phyloP scores from a whole-genome alignment of 2,888 invertebrate species.

The Tupiocoris notatus region DNA sequence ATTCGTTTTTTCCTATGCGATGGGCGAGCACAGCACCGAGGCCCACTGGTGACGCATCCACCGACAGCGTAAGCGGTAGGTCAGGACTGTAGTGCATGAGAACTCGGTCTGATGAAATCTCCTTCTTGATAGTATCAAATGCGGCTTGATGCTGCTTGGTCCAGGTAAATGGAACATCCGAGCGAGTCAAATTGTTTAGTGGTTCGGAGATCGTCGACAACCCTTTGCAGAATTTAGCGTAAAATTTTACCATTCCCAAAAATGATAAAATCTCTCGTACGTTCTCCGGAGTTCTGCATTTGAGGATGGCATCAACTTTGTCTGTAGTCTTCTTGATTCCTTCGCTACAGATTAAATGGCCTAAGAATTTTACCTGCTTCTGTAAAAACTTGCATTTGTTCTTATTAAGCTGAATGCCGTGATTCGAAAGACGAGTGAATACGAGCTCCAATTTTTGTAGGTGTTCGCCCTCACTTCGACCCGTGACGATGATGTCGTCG shows the following conservation, averaged over 20 bases:
- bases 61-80: constrained; percentile 13
- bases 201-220: constrained; percentile 6
- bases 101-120: constrained; percentile 3
- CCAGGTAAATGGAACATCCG: constrained; percentile 3
- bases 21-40: constrained; percentile 31
- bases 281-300: constrained; percentile 5
- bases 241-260: constrained; percentile 30
- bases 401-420: constrained; percentile 4
- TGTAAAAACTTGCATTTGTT: constrained; percentile 19
- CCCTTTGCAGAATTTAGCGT: constrained; percentile 7
- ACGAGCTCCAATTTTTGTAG: constrained; percentile 5
- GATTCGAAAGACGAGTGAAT: background rate
- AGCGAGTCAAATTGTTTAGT: constrained; percentile 3
- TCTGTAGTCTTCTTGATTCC: constrained; percentile 13
- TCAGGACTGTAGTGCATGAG: constrained; percentile 10
- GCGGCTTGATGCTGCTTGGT: background rate
- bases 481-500: no score
- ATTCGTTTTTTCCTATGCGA: background rate
- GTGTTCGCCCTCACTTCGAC: background rate
- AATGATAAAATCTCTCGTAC: constrained; percentile 8
- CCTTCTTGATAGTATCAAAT: constrained; percentile 8
- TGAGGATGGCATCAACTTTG: background rate
- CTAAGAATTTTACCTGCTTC: constrained; percentile 13
- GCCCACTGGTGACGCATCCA: constrained; percentile 28
- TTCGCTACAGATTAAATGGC: background rate